Evolutionary conservation across 2,888 invertebrate genomes (phyloP).

Genomic region (Ligdia adustata): DNA sequence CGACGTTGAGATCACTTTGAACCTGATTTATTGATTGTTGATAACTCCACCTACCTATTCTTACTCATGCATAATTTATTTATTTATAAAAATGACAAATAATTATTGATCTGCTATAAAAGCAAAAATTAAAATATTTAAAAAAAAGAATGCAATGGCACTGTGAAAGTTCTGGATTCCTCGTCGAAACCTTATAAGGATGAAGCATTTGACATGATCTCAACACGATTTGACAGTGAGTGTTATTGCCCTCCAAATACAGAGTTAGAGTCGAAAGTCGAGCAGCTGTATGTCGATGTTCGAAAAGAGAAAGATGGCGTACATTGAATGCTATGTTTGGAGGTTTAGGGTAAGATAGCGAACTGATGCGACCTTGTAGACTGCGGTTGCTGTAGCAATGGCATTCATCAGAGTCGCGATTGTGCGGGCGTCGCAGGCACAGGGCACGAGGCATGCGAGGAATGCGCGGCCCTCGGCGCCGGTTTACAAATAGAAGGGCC

Average conservation of each 20-base stretch:
- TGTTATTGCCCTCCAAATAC: constrained; percentile 57
- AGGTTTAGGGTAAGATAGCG: constrained; percentile 44
- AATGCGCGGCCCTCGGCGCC: constrained; percentile 82
- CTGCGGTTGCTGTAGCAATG: constrained; percentile 33
- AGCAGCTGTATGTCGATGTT: constrained; percentile 28
- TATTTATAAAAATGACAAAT: no score
- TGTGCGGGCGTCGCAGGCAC: constrained; percentile 51
- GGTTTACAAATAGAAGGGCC: constrained; percentile 83
- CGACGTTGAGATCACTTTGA: no score
- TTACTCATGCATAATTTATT: no score
- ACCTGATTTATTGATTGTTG: no score
- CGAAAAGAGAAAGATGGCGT: constrained; percentile 37
- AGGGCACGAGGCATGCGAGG: constrained; percentile 75
- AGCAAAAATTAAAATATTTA: no score
- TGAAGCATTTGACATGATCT: constrained; percentile 55
- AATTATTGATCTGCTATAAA: no score
- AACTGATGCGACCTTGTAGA: constrained; percentile 50
- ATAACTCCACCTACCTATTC: no score
- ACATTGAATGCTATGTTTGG: no score
- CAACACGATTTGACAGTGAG: constrained; percentile 65
- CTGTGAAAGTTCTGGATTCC: constrained; percentile 20
- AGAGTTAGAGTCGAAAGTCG: constrained; percentile 50
- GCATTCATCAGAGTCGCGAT: constrained; percentile 42
- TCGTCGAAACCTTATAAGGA: constrained; percentile 41
- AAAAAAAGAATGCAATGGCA: background rate